Base-by-base conservation (phyloP, 2,113 vertebrate species). In the Diglossa brunneiventris region DNA sequence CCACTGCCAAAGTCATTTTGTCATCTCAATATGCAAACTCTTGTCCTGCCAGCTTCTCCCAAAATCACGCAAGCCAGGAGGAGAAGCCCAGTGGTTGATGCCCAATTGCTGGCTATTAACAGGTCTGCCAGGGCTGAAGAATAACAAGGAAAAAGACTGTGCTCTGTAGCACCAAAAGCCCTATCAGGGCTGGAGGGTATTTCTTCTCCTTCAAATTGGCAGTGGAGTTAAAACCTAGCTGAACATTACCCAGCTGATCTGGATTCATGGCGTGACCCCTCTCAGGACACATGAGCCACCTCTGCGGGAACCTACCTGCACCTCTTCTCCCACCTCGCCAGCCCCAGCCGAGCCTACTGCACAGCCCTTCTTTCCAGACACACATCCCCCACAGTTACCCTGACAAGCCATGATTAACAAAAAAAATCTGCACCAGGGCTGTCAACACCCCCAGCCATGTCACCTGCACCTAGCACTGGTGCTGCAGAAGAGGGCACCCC, bases 191-290 rank as follows among this genome's bases (percentile, higher is more conserved):
- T 12, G 3, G 22, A 91, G 15, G 70, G n/a, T 17, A 73, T 66
- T 85, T 69, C 28, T 73, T 90, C 67, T 49, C 20, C 6, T 90
- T 83, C 20, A 23, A 64, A 17, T 0, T 44, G 59, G 39, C 78
- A 87, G 37, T 8, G 6, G 42, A 92, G 92, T 50, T 62, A 86
- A 84, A 88, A 62, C 63, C 14, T 49, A 47, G 16, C 28, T 23
- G 23, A 82, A 58, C 55, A 77, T 11, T 19, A 66, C 21, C 23
- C 27, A 31, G 47, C 30, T 11, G 4, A 88, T 66, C 33, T 7
- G 1, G 13, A 78, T 59, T 33, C 0, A 0, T 33, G 41, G 20
- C 0, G 0, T 63, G 52, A 83, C 22, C 27, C 6, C 19, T 56
- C 41, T n/a, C 11, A 24, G 30, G 44, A 21, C 23, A 27, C 26